These are phyloP conservation scores for Lithophane semibrunnea DNA, from an alignment of 2,888 invertebrate genomes.

Conservation along the genomic window DNA sequence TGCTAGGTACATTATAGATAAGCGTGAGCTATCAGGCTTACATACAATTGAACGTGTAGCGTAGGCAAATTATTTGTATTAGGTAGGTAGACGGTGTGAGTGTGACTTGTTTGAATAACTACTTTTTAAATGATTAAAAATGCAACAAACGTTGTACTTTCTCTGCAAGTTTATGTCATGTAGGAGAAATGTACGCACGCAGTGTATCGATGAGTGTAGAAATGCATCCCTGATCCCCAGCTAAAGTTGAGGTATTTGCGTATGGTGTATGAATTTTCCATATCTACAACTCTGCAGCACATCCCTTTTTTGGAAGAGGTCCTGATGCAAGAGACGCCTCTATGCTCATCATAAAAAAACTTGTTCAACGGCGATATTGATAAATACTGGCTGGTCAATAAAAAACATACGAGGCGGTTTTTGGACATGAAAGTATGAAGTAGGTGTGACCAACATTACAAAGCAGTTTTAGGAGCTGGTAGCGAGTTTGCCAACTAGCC, in stretches of 20 bases:
- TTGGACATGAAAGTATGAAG: background rate
- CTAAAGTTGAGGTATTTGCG: background rate
- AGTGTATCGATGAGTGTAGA: conserved; percentile 1
- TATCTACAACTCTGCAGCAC: background rate
- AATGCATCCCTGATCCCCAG: background rate
- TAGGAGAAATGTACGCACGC: conserved; percentile 13
- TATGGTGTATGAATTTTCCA: background rate
- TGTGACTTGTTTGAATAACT: conserved; percentile 36
- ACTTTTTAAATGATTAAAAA: conserved; percentile 34
- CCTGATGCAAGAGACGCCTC: too few relatives aligned
- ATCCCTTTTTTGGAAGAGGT: background rate
- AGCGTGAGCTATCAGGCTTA: background rate
- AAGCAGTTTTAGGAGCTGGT: background rate
- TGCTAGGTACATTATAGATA: background rate
- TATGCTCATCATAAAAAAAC: background rate
- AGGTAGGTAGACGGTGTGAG: background rate
- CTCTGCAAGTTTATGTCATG: conserved; percentile 45
- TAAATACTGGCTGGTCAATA: background rate
- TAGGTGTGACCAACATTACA: background rate
- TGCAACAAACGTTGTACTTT: conserved; percentile 46
- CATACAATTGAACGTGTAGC: background rate
- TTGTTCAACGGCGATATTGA: too few relatives aligned
- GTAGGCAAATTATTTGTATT: conserved; percentile 11
- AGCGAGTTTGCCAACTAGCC: conserved; percentile 4
- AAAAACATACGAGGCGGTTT: background rate